Evolutionary conservation across 2,888 invertebrate genomes (phyloP), one percentile per base, ranked within the genome.

Genomic region (Dryobota labecula): DNA sequence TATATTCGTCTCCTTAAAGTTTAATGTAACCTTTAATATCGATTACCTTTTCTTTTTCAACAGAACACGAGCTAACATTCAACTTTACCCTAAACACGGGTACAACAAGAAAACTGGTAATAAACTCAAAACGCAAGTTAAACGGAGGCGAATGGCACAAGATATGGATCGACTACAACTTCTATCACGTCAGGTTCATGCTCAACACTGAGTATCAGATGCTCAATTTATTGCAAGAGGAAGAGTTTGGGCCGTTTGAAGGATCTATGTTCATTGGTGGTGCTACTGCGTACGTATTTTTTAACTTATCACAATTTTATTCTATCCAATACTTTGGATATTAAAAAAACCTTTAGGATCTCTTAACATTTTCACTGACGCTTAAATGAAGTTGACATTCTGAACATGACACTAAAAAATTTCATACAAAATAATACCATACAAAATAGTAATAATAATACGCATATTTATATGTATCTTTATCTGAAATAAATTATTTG

Each of bases 141-240:
- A 99, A 99, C 90, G 98, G 98, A 64, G 99, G 99, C 1, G 98
- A 99, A 91, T 99, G 99, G 99, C 99, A 99, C 92, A 98, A 99
- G 94, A 97, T 99, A 81, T 98, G 98, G 98, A 98, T 99, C 77
- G 99, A 99, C 95, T 98, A 99, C 91, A 99, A 99, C 94, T 98
- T 98, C 90, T 98, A 99, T 92, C 99, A 99, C 91, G 98, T 99
- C 47, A 96, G 99, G 79, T 98, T 99, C 90, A 98, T 98, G 98
- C 97, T 99, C 82, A 99, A 99, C 90, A 98, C 98, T 47, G 98
- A 98, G 89, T 98, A 97, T 88, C 97, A 98, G 95, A 98, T 98
- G 98, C 97, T 98, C 33, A 98, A 98, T 93, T 94, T 99, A 70
- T 94, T 98, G 83, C 96, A 98, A 18, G 98, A 98, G 90, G 98